These are phyloP conservation scores for Notarius lentiginosus DNA, from an alignment of 2,113 vertebrate species.

Conservation along the genomic window DNA sequence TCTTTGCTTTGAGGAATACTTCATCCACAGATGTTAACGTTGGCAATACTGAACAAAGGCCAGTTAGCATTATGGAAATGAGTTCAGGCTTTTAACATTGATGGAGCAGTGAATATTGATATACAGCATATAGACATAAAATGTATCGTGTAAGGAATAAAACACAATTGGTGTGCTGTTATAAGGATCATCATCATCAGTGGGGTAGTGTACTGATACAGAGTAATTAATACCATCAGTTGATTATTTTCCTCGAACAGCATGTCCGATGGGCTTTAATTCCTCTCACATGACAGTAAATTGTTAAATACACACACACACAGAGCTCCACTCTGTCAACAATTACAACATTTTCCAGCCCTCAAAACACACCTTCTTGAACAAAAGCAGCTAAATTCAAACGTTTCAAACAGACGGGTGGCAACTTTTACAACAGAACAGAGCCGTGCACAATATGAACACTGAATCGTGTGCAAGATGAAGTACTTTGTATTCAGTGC, in stretches of 20 bases:
- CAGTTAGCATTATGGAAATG: slow-evolving; percentile 34
- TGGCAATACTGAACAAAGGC: slow-evolving; percentile 5
- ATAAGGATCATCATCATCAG: background rate
- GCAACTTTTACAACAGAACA: too few species aligned
- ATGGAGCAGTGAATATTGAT: background rate
- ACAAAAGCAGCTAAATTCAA: background rate
- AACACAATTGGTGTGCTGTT: background rate
- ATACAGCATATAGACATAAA: background rate
- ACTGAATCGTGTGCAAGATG: background rate
- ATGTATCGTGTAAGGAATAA: background rate
- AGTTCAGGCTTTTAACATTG: slow-evolving; percentile 1
- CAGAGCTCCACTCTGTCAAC: background rate
- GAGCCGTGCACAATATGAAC: background rate
- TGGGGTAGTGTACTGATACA: background rate
- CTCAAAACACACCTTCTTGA: background rate
- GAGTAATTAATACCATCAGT: background rate
- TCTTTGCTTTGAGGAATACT: slow-evolving; percentile 1
- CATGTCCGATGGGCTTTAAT: background rate
- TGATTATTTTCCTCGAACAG: background rate
- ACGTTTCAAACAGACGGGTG: too few species aligned
- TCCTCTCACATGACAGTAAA: background rate
- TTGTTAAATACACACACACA: background rate
- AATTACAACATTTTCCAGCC: background rate
- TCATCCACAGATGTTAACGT: slow-evolving; percentile 1
- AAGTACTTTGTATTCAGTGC: background rate